Percentiles rank a stretch among this genome's conserved stretches.
These are phyloP conservation scores for Sweltsa coloradensis DNA, from an alignment of 1,140 invertebrate genomes.

Conservation along the genomic window DNA sequence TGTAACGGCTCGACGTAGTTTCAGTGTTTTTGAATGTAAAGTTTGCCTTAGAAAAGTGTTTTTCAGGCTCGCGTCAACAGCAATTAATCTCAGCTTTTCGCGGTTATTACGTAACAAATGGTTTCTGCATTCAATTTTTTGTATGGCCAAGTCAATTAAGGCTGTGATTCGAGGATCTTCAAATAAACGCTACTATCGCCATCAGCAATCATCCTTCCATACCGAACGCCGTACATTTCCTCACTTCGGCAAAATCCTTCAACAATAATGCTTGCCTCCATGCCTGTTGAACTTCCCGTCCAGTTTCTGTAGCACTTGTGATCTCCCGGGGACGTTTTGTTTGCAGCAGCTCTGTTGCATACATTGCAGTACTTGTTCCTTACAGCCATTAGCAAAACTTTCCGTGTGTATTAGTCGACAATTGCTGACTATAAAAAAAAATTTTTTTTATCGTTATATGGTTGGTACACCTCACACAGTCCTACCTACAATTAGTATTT, in stretches of 20 bases:
- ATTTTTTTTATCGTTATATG: too few species aligned
- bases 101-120: constrained; percentile 24
- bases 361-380: constrained; percentile 24
- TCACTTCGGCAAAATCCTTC: constrained; percentile 2
- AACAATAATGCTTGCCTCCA: constrained; percentile 5
- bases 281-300: not conserved
- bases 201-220: not conserved
- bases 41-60: constrained; percentile 6
- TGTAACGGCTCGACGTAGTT: constrained; percentile 15
- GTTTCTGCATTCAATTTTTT: constrained; percentile 25
- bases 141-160: constrained; percentile 13
- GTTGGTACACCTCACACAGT: too few species aligned
- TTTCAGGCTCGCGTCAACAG: constrained; percentile 1
- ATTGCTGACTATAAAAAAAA: too few species aligned
- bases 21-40: constrained; percentile 13
- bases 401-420: constrained; percentile 16
- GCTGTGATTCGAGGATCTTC: constrained; percentile 16
- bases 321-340: constrained; percentile 4
- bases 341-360: constrained; percentile 17
- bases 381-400: constrained; percentile 20
- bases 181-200: constrained; percentile 24
- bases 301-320: constrained; percentile 6
- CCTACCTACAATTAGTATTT: too few species aligned
- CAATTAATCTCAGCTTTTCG: constrained; percentile 16
- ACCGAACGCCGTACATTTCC: constrained; percentile 6